Conservation (phyloP, 2,888 invertebrate genomes). For the Capitulum mitella region DNA sequence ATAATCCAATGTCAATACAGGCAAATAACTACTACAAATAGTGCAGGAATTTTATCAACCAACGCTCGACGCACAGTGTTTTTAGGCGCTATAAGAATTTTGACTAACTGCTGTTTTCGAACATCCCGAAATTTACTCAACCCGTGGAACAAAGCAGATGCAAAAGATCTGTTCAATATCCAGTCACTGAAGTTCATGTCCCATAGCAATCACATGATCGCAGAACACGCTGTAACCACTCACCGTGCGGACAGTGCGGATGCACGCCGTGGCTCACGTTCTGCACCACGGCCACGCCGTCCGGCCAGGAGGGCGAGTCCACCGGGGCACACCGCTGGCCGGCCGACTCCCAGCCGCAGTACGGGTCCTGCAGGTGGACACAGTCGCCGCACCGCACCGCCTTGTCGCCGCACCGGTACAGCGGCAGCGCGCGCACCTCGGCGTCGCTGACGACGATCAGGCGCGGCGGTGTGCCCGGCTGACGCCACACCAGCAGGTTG, state of each 20-base stretch:
- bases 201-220: too few relatives aligned
- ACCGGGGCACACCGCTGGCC: constrained; percentile 6
- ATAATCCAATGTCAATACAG: neutral
- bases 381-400: constrained; percentile 62
- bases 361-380: constrained; percentile 94
- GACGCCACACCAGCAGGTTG: neutral
- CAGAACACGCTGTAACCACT: too few relatives aligned
- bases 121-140: too few relatives aligned
- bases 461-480: neutral
- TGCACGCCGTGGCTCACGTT: constrained; percentile 34
- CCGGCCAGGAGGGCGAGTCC: constrained; percentile 24
- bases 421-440: constrained; percentile 34
- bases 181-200: too few relatives aligned
- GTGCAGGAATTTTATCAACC: too few relatives aligned
- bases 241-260: constrained; percentile 34
- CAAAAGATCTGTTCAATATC: too few relatives aligned
- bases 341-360: constrained; percentile 83
- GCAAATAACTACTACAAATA: too few relatives aligned
- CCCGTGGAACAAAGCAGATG: too few relatives aligned
- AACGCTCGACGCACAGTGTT: too few relatives aligned
- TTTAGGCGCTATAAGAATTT: too few relatives aligned
- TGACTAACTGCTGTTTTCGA: too few relatives aligned
- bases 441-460: constrained; percentile 26
- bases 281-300: constrained; percentile 30
- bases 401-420: constrained; percentile 33